Conservation (phyloP, 2,113 vertebrate genomes). For the Aleadryas rufinucha region DNA sequence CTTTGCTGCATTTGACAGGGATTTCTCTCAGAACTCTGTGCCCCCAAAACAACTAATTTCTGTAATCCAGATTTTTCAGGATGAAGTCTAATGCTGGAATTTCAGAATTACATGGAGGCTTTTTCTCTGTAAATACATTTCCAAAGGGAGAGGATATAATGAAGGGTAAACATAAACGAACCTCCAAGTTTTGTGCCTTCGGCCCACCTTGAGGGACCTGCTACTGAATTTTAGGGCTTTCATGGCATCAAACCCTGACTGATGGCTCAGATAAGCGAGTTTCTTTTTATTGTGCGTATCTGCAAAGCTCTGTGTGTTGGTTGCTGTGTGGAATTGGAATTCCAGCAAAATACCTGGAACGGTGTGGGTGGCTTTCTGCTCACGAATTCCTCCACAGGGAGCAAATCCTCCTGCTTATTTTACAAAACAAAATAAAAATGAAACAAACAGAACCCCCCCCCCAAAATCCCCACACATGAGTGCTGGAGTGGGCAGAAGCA, state of each 20-base stretch:
- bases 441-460: not conserved
- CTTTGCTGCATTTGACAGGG: not conserved
- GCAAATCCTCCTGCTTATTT: not conserved
- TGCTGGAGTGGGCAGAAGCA: not conserved
- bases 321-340: not conserved
- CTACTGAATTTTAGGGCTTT: not conserved
- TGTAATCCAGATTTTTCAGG: not conserved
- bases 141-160: not conserved
- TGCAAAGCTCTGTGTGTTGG: not conserved
- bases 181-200: not conserved
- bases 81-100: not conserved
- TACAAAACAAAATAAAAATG: not conserved
- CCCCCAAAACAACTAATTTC: not conserved
- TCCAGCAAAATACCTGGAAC: not conserved
- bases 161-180: not conserved
- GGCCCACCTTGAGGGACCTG: not conserved
- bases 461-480: accelerated
- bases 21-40: not conserved
- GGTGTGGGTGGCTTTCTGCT: not conserved
- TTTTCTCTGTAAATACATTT: not conserved
- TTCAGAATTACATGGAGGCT: not conserved
- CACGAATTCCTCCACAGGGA: not conserved
- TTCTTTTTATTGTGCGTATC: accelerated
- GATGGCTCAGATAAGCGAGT: not conserved
- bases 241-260: not conserved